Base-by-base conservation (phyloP, 2,888 invertebrate species). In the Parapristionchus giblindavisi region DNA sequence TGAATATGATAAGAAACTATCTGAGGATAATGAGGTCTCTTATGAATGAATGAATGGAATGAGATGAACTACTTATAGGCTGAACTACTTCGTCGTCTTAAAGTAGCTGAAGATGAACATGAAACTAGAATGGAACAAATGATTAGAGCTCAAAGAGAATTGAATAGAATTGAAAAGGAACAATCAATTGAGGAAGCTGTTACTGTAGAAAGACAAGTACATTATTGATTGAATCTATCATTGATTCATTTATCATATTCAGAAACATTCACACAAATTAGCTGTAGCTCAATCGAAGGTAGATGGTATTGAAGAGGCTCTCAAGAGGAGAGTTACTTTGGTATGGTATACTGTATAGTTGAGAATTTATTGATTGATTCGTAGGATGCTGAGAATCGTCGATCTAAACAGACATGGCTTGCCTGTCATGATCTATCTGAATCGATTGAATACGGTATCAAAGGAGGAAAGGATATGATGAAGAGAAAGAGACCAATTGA, bases 401-500 rank as follows among this genome's bases (percentile, higher is more conserved):
- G 87, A 74, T 93, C 95, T 0, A 95, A 96, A 89, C 92, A 94
- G 38, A 91, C 97, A 82, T 97, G 97, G 97, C 92, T 94, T 80
- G 94, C 97, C 0, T 95, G 94, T 84, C 94, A 96, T 86, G 92
- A 94, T 3, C 90, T 97, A 48, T 91, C 93, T 86, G 92, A 93
- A 0, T 93, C 93, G 29, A 77, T 74, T n/a, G 76, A 78, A 4
- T 61, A 78, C 54, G 84, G 85, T 17, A 70, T 71, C n/a, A 91
- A 92, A 76, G 90, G 91, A n/a, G 83, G 80, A 21, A 38, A 43
- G 51, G 70, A 75, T 21, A 72, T 40, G 72, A 48, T 90, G 92
- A 29, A 91, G 92, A 40, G 91, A 93, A 72, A 97, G 97, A 11
- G 93, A 98, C 56, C 70, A 1, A 56, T 71, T 54, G 70, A 56